Evolutionary conservation across 2,888 invertebrate species (phyloP).

Genomic region (Chrysotoxum bicinctum): DNA sequence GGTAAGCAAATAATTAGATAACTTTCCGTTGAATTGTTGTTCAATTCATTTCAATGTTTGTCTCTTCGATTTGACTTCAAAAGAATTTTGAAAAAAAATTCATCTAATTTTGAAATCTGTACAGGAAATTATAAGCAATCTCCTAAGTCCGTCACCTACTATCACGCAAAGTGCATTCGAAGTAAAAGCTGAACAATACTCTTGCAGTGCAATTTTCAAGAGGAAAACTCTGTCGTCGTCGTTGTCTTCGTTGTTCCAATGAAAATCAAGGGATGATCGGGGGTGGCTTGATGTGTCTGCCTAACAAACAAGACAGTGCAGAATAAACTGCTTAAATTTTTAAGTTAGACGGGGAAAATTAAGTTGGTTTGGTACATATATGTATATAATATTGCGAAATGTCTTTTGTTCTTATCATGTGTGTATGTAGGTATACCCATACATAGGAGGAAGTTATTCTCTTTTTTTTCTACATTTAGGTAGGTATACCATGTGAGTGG

Average conservation of each 20-base stretch:
- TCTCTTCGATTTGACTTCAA: neutral
- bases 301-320: constrained; percentile 22
- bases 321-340: constrained; percentile 54
- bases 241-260: constrained; percentile 1
- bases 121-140: neutral
- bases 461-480: neutral
- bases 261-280: constrained; percentile 9
- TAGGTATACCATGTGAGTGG: neutral
- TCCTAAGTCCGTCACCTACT: constrained; percentile 40
- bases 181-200: constrained; percentile 43
- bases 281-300: neutral
- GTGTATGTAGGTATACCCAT: neutral
- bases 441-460: neutral
- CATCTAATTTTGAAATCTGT: neutral
- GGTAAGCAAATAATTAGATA: too few relatives aligned
- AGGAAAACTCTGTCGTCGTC: constrained; percentile 26
- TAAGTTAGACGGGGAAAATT: constrained; percentile 42
- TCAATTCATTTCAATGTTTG: neutral
- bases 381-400: constrained; percentile 17
- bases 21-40: too few relatives aligned
- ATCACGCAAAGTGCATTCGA: constrained; percentile 42
- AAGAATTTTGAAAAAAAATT: neutral
- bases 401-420: constrained; percentile 33
- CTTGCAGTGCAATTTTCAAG: constrained; percentile 46
- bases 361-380: too few relatives aligned